Evolutionary conservation across 53 echinoderm and acorn worm genomes (phyloP).

Genomic region (Crossaster papposus): DNA sequence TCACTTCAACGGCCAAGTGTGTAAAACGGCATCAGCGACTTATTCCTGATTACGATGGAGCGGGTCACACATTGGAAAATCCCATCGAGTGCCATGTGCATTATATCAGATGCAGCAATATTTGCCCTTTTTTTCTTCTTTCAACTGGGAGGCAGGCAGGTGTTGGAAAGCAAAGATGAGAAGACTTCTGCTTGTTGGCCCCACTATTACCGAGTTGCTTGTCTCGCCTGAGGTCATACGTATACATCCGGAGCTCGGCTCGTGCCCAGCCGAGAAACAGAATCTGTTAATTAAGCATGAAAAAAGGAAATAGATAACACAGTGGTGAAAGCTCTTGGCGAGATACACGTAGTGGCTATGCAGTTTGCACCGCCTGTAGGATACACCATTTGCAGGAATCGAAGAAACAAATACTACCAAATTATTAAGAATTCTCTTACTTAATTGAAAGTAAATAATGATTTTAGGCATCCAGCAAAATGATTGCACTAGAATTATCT

Average conservation of each 20-base stretch:
- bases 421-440: no score
- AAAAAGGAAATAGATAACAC: slow-evolving; percentile 21
- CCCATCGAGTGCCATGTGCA: neutral
- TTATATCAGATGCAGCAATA: neutral
- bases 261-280: neutral
- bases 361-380: neutral
- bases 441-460: no score
- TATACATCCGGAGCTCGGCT: neutral
- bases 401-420: no score
- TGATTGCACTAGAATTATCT: no score
- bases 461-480: no score
- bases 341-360: neutral
- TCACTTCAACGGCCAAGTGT: no score
- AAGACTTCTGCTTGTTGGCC: slow-evolving; percentile 14
- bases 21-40: no score
- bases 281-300: slow-evolving; percentile 35
- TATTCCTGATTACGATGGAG: no score
- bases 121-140: no score
- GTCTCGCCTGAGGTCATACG: neutral
- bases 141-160: slow-evolving; percentile 27
- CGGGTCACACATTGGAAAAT: no score
- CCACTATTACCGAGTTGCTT: slow-evolving; percentile 2
- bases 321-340: neutral
- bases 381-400: no score
- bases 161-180: neutral